Percentiles rank a stretch among this genome's conserved stretches.
These are phyloP conservation scores for Drosophila ironensis DNA, from an alignment of 1,140 invertebrate species.

Conservation along the genomic window DNA sequence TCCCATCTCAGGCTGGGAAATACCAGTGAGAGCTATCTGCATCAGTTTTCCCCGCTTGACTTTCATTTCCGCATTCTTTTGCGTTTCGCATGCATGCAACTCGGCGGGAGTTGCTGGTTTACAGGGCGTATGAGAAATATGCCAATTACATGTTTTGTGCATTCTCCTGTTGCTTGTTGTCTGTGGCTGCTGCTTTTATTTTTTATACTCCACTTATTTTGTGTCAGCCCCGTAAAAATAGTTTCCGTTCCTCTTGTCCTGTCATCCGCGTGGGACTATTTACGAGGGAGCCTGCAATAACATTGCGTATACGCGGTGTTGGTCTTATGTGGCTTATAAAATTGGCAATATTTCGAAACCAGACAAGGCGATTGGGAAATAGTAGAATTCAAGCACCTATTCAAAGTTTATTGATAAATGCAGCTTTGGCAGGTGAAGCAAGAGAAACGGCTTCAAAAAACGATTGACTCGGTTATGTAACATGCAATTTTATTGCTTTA, in stretches of 20 bases:
- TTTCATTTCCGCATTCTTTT: slow-evolving; percentile 13
- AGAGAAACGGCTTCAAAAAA: background rate
- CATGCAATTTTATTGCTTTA: background rate
- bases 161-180: slow-evolving; percentile 47
- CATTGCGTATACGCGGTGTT: slow-evolving; percentile 48
- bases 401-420: background rate
- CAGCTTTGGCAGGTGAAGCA: background rate
- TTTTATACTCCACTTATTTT: slow-evolving; percentile 11
- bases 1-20: background rate
- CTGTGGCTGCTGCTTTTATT: slow-evolving; percentile 11
- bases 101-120: background rate
- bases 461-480: background rate
- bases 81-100: background rate
- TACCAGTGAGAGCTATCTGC: background rate
- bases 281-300: slow-evolving; percentile 6
- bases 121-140: slow-evolving; percentile 45
- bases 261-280: background rate
- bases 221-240: slow-evolving; percentile 45
- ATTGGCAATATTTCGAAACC: background rate
- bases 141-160: slow-evolving; percentile 42
- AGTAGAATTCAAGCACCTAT: too few relatives aligned
- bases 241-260: slow-evolving; percentile 29
- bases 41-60: slow-evolving; percentile 9
- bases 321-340: slow-evolving; percentile 26
- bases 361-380: background rate